Percentiles rank a stretch among this genome's conserved stretches.
These are phyloP conservation scores for Siniperca chuatsi DNA, from an alignment of 2,113 vertebrate species.

Conservation along the genomic window DNA sequence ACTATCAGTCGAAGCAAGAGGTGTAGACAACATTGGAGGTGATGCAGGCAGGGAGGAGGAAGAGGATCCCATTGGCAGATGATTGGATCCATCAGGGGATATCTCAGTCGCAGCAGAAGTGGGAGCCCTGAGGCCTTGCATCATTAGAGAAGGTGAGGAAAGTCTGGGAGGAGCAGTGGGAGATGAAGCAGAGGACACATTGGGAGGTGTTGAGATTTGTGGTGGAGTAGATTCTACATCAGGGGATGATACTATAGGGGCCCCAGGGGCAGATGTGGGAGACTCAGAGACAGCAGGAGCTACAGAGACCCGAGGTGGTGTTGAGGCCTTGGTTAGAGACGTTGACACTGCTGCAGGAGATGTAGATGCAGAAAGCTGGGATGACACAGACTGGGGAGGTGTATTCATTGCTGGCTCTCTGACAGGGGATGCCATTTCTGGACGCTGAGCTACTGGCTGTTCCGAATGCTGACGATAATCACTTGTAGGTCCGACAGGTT, in stretches of 20 bases:
- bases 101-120: conserved; percentile 44
- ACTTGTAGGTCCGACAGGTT: conserved; percentile 53
- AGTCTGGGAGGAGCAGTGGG: conserved; percentile 58
- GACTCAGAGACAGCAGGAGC: conserved; percentile 48
- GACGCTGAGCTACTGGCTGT: conserved; percentile 53
- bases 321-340: conserved; percentile 48
- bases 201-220: conserved; percentile 56
- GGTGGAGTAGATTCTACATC: conserved; percentile 46
- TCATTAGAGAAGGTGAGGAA: conserved; percentile 61
- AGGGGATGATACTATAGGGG: conserved; percentile 31
- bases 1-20: conserved; percentile 30
- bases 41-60: conserved; percentile 53
- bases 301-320: conserved; percentile 48
- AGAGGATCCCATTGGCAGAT: conserved; percentile 45
- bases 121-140: conserved; percentile 61
- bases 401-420: conserved; percentile 65
- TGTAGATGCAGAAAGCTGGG: conserved; percentile 53
- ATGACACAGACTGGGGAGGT: conserved; percentile 50
- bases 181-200: conserved; percentile 45
- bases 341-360: conserved; percentile 38
- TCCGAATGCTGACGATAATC: conserved; percentile 69
- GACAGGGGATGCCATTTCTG: conserved; percentile 60
- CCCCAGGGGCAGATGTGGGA: conserved; percentile 43
- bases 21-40: conserved; percentile 45
- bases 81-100: conserved; percentile 38